These are phyloP conservation scores for Drosophila mayri DNA, from an alignment of 1,140 invertebrate species.

Conservation along the genomic window DNA sequence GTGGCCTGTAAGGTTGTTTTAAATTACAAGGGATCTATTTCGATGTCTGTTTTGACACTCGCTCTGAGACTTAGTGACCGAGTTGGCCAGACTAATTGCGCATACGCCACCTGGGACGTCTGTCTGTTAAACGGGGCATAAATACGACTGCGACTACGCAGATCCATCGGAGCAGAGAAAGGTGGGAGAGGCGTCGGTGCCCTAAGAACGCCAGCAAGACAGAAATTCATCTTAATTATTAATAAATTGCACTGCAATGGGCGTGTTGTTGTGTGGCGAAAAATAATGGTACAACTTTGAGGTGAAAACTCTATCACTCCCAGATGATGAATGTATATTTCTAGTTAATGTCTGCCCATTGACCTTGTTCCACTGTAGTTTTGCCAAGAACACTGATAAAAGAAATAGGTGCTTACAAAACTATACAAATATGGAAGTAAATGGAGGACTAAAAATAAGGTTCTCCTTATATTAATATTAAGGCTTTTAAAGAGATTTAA, in stretches of 20 bases:
- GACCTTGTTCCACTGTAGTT: constrained; percentile 49
- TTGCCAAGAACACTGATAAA: not conserved
- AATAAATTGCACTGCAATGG: constrained; percentile 57
- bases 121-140: constrained; percentile 54
- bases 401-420: not conserved
- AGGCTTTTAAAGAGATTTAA: no score
- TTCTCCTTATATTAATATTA: no score
- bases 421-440: not conserved
- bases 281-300: constrained; percentile 44
- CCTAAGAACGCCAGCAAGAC: constrained; percentile 10
- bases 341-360: constrained; percentile 19
- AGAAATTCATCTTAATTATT: constrained; percentile 61
- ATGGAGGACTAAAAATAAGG: no score
- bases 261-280: constrained; percentile 41
- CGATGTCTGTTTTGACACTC: constrained; percentile 28
- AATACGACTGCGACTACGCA: constrained; percentile 21
- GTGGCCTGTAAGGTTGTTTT: constrained; percentile 37
- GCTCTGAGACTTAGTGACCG: constrained; percentile 9
- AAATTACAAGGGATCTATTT: constrained; percentile 32
- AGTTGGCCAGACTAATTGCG: constrained; percentile 33
- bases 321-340: constrained; percentile 13
- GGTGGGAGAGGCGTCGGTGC: constrained; percentile 7
- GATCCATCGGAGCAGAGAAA: constrained; percentile 40
- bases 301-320: constrained; percentile 9
- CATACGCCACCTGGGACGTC: constrained; percentile 40